Evolutionary conservation across 2,888 invertebrate species (phyloP).

Genomic region (Steinernema carpocapsae): DNA sequence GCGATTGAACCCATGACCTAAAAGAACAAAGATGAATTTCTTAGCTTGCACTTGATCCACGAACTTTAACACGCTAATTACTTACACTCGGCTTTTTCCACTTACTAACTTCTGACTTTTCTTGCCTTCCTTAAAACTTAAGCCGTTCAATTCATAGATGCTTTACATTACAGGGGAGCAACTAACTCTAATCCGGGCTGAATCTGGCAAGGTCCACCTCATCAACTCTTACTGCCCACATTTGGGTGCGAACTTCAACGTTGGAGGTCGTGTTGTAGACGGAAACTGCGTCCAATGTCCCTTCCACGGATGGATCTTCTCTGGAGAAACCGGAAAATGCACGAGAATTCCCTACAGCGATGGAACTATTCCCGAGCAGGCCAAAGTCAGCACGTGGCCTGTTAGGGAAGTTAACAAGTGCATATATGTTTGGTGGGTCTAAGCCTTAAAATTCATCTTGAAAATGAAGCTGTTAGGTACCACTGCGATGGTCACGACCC

Average conservation of each 20-base stretch:
- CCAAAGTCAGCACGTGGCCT: slow-evolving; percentile 75
- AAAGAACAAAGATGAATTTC: no score
- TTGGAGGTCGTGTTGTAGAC: slow-evolving; percentile 76
- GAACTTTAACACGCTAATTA: no score
- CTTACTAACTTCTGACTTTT: no score
- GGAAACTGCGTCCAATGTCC: slow-evolving; percentile 83
- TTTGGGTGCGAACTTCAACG: slow-evolving; percentile 83
- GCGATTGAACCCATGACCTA: no score
- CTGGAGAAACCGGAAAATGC: slow-evolving; percentile 79
- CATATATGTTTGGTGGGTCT: slow-evolving; percentile 80
- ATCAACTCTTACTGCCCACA: slow-evolving; percentile 89
- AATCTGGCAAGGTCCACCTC: slow-evolving; percentile 76
- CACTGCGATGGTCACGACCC: slow-evolving; percentile 79
- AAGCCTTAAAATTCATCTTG: no score
- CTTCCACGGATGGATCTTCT: slow-evolving; percentile 86
- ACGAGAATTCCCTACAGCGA: slow-evolving; percentile 79
- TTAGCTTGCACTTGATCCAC: no score
- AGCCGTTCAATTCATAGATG: no score
- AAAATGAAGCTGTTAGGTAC: slow-evolving; percentile 69
- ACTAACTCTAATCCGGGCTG: slow-evolving; percentile 77
- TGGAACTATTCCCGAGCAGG: slow-evolving; percentile 74
- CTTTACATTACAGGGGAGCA: slow-evolving; percentile 77
- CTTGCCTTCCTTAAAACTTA: no score
- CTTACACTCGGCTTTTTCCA: no score
- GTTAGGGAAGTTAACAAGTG: slow-evolving; percentile 78